Evolutionary conservation across 2,797 vertebrate genomes (phyloP), one percentile per base, ranked within the genome.

Genomic region (Graptemys geographica): DNA sequence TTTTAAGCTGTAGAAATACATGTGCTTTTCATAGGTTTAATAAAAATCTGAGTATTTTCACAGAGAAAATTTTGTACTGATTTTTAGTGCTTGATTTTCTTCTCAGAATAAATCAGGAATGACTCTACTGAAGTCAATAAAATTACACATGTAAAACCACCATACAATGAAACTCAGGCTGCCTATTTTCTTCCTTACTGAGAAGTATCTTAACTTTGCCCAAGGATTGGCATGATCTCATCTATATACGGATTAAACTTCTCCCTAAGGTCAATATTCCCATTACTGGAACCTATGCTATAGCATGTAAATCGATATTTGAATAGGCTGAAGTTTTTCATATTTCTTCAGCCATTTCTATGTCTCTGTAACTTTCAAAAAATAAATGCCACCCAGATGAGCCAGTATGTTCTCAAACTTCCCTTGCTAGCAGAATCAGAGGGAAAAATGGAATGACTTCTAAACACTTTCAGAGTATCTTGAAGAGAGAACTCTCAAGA

Each of bases 401-500:
- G 53, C 44, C 85, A 81, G 88, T 2, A 8, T 49, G 53, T 33
- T 53, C 72, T 83, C n/a, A 11, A 59, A 78, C 89, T 89, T 85
- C 86, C 15, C 80, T 55, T 3, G 0, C 51, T 52, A 57, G 69
- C 86, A 92, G 81, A 21, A 1, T 76, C 74, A 78, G 84, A 88
- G 49, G 88, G 81, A 16, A 82, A 86, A 62, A 85, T 85, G 91
- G 88, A 89, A 83, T 31, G 23, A 55, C 8, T 59, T 83, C 95
- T 93, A 83, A 95, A 94, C 69, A 44, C 53, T 81, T 80, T 91
- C 92, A 88, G 57, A 86, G 87, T 5, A 49, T 83, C 90, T 18
- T 74, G 81, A 89, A 90, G 96, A 94, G 1, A 93, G 90, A 94
- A 83, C 80, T 90, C 15, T 92, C 23, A 87, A 88, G 90, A 82